Evolutionary conservation across 2,888 invertebrate genomes (phyloP), one percentile per base, ranked within the genome.

Genomic region (Panorpa germanica): DNA sequence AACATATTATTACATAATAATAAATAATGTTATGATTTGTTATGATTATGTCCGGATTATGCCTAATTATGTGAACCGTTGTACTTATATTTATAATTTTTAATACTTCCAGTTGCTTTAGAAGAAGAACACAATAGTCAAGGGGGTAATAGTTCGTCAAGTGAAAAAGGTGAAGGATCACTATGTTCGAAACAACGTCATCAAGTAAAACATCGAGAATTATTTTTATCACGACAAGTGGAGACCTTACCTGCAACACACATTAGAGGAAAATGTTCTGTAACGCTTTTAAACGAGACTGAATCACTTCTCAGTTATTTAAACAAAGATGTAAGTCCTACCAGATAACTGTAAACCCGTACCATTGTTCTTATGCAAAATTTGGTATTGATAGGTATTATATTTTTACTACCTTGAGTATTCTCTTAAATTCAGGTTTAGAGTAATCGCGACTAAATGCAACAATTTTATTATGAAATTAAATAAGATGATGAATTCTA

Each of bases 231-330:
- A 28, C 75, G 96, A 45, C 85, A 86, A 65, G 86, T 93, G 47
- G 96, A 99, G 61, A 95, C 93, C 35, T 66, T 98, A 56, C 93
- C 96, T 36, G 96, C 96, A 42, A 96, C 95, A 37, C 90, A 95
- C 63, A 99, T 99, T 48, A 73, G 98, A 52, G 98, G 95, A 57
- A 98, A 98, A 68, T 99, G 98, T 64, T 81, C 85, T 44, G 98
- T 99, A 46, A 95, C 95, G 43, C 68, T 98, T 46, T 77, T 98
- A 60, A 96, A 96, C 64, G 98, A 98, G 67, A 93, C 95, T 34
- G 98, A 99, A 65, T 85, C 90, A 43, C 69, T 93, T 48, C 69
- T 77, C 52, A 88, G 88, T 57, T 99, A 98, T 68, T 70, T 96
- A 53, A 82, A 85, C 64, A 91, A 88, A 70, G 86, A 88, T 61